Conservation (phyloP, 2,888 invertebrate genomes). For the Drymonia ruficornis region DNA sequence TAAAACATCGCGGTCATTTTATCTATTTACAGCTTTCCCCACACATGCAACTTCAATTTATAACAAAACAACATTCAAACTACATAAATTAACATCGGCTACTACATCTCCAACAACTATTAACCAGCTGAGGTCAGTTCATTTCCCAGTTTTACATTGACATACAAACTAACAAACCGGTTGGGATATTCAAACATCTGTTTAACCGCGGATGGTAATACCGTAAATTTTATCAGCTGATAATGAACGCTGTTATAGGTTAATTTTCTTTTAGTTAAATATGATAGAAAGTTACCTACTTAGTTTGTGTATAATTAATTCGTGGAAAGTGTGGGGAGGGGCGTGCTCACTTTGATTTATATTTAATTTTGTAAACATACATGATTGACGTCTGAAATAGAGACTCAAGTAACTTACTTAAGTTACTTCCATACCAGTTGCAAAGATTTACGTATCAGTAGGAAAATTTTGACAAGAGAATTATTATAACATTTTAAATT, state of each 20-base stretch:
- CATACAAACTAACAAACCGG: slow-evolving; percentile 31
- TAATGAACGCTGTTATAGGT: slow-evolving; percentile 31
- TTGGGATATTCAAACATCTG: slow-evolving; percentile 28
- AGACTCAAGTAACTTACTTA: too few species aligned
- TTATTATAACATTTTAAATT: too few species aligned
- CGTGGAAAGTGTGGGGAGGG: not conserved
- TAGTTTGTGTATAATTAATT: slow-evolving; percentile 6
- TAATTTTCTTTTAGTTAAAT: slow-evolving; percentile 28
- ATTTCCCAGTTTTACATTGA: slow-evolving; percentile 26
- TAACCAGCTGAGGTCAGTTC: slow-evolving; percentile 19
- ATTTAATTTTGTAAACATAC: not conserved
- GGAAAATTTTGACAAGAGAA: too few species aligned
- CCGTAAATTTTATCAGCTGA: slow-evolving; percentile 42
- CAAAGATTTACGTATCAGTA: too few species aligned
- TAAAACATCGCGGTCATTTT: too few species aligned
- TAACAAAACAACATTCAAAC: not conserved
- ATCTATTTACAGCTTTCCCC: too few species aligned
- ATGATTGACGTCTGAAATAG: too few species aligned
- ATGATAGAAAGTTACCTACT: slow-evolving; percentile 30
- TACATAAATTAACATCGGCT: slow-evolving; percentile 2
- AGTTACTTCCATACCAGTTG: too few species aligned
- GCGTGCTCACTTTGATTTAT: not conserved
- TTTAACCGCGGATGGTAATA: slow-evolving; percentile 18
- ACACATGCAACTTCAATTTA: not conserved
- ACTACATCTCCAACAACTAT: slow-evolving; percentile 12